These are phyloP conservation scores for Caenorhabditis latens DNA, from an alignment of 1,140 invertebrate species.

Conservation along the genomic window DNA sequence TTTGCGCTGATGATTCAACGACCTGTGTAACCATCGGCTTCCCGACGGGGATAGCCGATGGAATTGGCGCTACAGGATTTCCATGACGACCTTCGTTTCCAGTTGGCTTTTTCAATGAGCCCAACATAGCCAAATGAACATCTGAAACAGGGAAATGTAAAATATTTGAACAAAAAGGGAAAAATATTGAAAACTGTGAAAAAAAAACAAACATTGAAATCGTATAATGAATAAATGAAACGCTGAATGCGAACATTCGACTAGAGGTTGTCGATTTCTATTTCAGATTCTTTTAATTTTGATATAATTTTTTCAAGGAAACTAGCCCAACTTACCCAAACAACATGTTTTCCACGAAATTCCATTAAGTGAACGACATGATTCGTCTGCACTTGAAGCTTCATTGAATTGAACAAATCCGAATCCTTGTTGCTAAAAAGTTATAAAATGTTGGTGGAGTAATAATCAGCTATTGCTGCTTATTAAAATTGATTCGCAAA, in stretches of 20 bases:
- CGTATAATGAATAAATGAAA: neutral
- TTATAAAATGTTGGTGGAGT: no score
- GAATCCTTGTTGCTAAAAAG: constrained; percentile 59
- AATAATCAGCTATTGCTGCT: no score
- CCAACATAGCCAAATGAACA: constrained; percentile 63
- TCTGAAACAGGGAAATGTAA: constrained; percentile 30
- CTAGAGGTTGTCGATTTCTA: no score
- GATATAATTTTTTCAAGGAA: no score
- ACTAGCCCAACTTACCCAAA: constrained; percentile 23
- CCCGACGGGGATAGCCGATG: constrained; percentile 14
- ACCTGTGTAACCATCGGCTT: neutral
- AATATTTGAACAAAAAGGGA: neutral
- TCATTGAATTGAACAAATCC: constrained; percentile 63
- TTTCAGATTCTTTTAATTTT: no score
- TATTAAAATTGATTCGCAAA: no score
- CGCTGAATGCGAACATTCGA: no score
- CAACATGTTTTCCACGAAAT: constrained; percentile 58
- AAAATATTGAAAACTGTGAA: constrained; percentile 5
- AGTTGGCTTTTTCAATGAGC: constrained; percentile 47
- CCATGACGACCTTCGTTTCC: constrained; percentile 8
- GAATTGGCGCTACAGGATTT: neutral
- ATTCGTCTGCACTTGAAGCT: constrained; percentile 51
- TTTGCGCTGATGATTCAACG: constrained; percentile 21
- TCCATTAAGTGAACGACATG: constrained; percentile 57
- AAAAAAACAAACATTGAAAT: neutral